Percentiles rank a stretch among this genome's conserved stretches.
These are phyloP conservation scores for Pantelozetes paolii DNA, from an alignment of 2,888 invertebrate genomes.

Conservation along the genomic window DNA sequence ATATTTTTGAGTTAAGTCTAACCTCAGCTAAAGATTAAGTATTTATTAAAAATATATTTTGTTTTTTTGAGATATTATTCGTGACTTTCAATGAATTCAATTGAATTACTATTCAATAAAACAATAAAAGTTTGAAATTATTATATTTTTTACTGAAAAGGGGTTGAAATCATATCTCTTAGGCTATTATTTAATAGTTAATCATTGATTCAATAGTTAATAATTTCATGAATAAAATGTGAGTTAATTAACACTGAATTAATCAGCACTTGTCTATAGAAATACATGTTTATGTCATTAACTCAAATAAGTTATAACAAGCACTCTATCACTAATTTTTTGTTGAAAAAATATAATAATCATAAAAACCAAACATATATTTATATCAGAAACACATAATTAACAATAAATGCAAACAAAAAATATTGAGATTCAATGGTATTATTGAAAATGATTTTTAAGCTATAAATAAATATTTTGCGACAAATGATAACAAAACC, in stretches of 20 bases:
- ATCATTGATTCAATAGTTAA: too few relatives aligned
- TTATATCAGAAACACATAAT: too few relatives aligned
- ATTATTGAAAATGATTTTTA: background rate
- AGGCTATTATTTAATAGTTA: too few relatives aligned
- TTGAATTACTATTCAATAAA: too few relatives aligned
- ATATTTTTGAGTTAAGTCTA: too few relatives aligned
- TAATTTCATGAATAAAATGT: background rate
- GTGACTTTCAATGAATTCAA: too few relatives aligned
- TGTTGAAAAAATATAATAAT: background rate
- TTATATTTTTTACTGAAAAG: too few relatives aligned
- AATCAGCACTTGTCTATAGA: background rate
- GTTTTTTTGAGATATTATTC: too few relatives aligned
- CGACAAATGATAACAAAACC: background rate
- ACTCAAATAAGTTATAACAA: conserved; percentile 10
- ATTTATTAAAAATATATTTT: too few relatives aligned
- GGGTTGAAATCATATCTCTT: too few relatives aligned
- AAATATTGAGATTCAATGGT: background rate
- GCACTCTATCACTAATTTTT: background rate
- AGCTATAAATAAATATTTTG: background rate
- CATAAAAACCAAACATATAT: background rate
- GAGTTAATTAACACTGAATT: background rate
- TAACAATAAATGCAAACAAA: background rate
- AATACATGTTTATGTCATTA: background rate
- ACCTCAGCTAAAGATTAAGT: too few relatives aligned
- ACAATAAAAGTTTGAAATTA: too few relatives aligned